A percentile compares a stretch with the other conserved stretches of the same genome.
Conservation (phyloP, 2,113 vertebrate genomes). For the Phaetusa simplex region DNA sequence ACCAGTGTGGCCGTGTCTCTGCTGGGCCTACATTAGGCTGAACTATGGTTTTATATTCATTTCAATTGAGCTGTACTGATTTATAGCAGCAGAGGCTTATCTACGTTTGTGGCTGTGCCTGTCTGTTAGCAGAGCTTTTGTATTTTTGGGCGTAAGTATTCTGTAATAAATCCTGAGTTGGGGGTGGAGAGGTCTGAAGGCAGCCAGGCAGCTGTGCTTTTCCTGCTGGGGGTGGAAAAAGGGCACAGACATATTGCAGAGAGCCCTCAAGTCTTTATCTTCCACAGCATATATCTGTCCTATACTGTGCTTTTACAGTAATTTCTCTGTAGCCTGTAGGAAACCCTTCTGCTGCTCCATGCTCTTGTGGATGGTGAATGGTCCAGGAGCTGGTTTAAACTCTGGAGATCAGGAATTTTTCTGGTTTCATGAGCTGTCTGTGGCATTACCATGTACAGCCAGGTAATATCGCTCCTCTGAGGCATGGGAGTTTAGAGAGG, state of each 20-base stretch:
- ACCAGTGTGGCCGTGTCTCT: rapidly evolving
- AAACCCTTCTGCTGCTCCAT: neutral
- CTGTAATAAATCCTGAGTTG: neutral
- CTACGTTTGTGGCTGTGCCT: neutral
- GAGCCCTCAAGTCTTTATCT: neutral
- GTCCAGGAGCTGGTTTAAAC: neutral
- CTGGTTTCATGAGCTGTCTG: neutral
- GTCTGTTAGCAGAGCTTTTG: neutral
- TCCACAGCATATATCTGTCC: neutral
- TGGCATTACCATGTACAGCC: neutral
- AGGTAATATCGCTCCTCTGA: neutral
- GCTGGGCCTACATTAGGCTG: neutral
- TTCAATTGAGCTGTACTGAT: neutral
- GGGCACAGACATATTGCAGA: neutral
- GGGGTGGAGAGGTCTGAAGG: neutral
- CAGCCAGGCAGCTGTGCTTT: neutral
- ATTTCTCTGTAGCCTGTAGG: neutral
- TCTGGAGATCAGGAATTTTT: neutral
- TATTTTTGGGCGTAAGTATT: neutral
- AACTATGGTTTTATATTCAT: neutral
- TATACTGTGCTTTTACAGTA: neutral
- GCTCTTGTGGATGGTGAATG: neutral
- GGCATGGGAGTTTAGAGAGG: neutral
- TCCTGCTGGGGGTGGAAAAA: neutral
- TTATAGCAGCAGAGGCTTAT: neutral